Base-by-base conservation (phyloP, 2,888 invertebrate species). In the Frankliniella fusca region DNA sequence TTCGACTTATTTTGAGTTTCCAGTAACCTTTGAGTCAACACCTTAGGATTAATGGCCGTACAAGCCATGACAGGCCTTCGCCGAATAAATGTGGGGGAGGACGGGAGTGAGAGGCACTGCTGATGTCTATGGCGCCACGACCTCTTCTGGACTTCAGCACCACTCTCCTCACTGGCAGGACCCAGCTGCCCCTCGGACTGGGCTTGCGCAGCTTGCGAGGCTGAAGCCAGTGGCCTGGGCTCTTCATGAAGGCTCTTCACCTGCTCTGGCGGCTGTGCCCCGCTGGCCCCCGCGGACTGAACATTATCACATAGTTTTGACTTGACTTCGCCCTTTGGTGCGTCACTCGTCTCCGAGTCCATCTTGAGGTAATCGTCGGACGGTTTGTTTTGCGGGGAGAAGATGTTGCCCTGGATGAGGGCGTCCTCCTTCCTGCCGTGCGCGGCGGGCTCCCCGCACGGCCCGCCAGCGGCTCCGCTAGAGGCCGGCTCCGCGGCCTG, bases 71-170 rank as follows among this genome's bases (percentile, higher is more conserved):
- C 27, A 12, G 70, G 11, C 27, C 70, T 23, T 27, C 70, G 70
- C 27, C 70, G 70, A 8, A 76, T 27, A 27, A 86, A 85, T 12
- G 86, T 87, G 2, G 86, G 86, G n/a, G 86, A 86, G 20, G 86
- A 86, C 7, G 86, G 86, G 61, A 86, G 84, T n/a, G 86, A 86
- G 12, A 85, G 82, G 18, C 83, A 61, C 61, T 61, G 61, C 48
- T 83, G 81, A 65, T 83, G 80, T 80, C 70, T 79, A 50, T 49
- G 79, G 80, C 79, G 28, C 54, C 81, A 65, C 50, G 81, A 18
- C 80, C 80, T n/a, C 81, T 50, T 48, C 80, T 80, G 20, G 61
- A 61, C 61, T n/a, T 38, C 38, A 38, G 38, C 38, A 38, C 38
- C 38, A 38, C 38, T 38, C 5, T 5, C 38, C 38, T 38, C 38